Base-by-base conservation (phyloP, 2,113 vertebrate species). In the Myodes glareolus region DNA sequence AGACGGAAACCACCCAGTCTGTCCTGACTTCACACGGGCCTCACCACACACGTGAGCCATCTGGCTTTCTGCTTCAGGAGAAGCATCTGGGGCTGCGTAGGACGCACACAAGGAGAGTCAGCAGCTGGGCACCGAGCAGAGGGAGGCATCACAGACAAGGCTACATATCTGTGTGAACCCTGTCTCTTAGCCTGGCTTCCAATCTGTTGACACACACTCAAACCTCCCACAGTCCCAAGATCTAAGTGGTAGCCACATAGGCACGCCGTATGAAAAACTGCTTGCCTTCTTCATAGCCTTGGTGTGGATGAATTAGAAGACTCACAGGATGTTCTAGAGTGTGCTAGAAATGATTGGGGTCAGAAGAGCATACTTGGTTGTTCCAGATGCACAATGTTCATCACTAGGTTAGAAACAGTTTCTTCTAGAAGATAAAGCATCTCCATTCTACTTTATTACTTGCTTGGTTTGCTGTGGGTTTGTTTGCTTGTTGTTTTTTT, bases 1-100 rank as follows among this genome's bases (percentile, higher is more conserved):
- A 29, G 39, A 4, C 8, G 27, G 50, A 52, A 12, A 5, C 21
- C 10, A 0, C 61, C 0, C 4, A 3, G 4, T 3, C 42, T 5
- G 0, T 27, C 50, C 73, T 2, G 3, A 33, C 67, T 39, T 7
- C 1, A 0, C 0, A 5, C 1, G 0, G 63, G 19, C 73, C 33
- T 14, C 1, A 0, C 36, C 6, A 17, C 39, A 33, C 33, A 13
- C 12, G 7, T 21, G 21, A 29, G 78, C 75, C 9, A 0, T 7
- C 80, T n/a, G 55, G 42, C 42, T 82, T 52, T 68, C n/a, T 21
- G 58, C 6, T 29, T 63, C 14, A 19, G 70, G 47, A 65, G 75
- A 80, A 78, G 75, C 72, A 58, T 3, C 42, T 23, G 61, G 52
- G 52, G 33, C 80, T 31, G 58, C 27, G 5, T 11, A 3, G 61